phyloP scores from a whole-genome alignment of 2,113 vertebrate species.

The Merops nubicus region DNA sequence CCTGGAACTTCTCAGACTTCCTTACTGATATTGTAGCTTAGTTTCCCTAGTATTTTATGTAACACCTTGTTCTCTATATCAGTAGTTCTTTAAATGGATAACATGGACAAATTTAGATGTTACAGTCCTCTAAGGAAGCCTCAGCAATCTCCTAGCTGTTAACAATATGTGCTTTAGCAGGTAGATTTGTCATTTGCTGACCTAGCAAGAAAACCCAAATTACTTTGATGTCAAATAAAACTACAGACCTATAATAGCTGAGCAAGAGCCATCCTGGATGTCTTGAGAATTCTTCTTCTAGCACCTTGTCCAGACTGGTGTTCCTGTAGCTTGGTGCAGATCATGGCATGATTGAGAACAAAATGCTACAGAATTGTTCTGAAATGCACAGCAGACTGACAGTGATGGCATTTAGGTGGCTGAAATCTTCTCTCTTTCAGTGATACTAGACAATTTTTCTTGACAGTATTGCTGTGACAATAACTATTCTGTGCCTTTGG shows the following conservation, averaged over 20 bases:
- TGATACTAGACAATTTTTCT: not conserved
- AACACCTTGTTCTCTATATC: not conserved
- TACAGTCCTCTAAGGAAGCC: not conserved
- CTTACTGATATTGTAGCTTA: not conserved
- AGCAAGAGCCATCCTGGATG: not conserved
- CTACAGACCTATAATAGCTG: not conserved
- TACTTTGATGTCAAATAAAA: not conserved
- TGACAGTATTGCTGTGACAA: slow-evolving; percentile 18
- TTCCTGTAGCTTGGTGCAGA: not conserved
- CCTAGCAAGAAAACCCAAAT: not conserved
- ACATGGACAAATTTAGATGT: not conserved
- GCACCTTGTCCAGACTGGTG: not conserved
- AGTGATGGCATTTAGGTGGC: slow-evolving; percentile 31
- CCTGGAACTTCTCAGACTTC: not conserved
- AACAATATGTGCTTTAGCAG: not conserved
- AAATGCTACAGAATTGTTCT: slow-evolving; percentile 14
- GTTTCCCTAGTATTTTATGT: not conserved
- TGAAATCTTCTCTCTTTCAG: not conserved
- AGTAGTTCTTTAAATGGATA: not conserved
- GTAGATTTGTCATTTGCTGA: not conserved
- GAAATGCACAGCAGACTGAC: slow-evolving; percentile 53
- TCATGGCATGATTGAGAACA: not conserved
- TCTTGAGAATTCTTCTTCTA: not conserved
- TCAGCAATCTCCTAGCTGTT: not conserved
- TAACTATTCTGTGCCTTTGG: not conserved